Evolutionary conservation across 2,888 invertebrate genomes (phyloP).

Genomic region (Desoria tigrina): DNA sequence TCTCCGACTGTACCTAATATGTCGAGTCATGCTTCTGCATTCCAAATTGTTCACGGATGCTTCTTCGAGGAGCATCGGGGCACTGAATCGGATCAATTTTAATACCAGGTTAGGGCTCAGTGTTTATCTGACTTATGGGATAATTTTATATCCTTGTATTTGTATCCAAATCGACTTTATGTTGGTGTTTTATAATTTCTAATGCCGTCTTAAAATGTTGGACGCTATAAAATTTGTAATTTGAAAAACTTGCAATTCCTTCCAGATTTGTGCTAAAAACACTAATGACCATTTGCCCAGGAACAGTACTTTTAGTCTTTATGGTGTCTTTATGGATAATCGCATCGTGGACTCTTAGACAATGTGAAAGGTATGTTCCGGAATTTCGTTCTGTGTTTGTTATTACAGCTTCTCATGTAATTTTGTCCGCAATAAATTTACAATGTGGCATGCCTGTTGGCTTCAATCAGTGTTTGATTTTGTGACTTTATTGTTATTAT

Average conservation of each 20-base stretch:
- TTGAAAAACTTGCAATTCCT: conserved; percentile 9
- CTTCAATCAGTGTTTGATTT: conserved; percentile 23
- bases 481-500: conserved; percentile 31
- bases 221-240: too few species aligned
- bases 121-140: not conserved
- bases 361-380: conserved; percentile 87
- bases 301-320: conserved; percentile 86
- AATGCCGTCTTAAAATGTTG: too few species aligned
- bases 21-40: conserved; percentile 98
- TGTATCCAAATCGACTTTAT: not conserved
- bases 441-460: conserved; percentile 20
- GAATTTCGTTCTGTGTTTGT: conserved; percentile 10
- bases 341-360: conserved; percentile 97
- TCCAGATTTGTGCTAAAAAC: conserved; percentile 89
- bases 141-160: too few species aligned
- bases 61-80: conserved; percentile 90
- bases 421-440: conserved; percentile 21
- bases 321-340: conserved; percentile 99
- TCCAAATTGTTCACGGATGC: conserved; percentile 99
- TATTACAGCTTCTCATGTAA: conserved; percentile 15
- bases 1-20: conserved; percentile 97
- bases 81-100: conserved; percentile 97
- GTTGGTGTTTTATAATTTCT: too few species aligned
- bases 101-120: conserved; percentile 69
- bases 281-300: conserved; percentile 98